Percentiles rank a stretch among this genome's conserved stretches.
Conservation (phyloP, 2,797 vertebrate genomes). For the Babyrousa celebensis region DNA sequence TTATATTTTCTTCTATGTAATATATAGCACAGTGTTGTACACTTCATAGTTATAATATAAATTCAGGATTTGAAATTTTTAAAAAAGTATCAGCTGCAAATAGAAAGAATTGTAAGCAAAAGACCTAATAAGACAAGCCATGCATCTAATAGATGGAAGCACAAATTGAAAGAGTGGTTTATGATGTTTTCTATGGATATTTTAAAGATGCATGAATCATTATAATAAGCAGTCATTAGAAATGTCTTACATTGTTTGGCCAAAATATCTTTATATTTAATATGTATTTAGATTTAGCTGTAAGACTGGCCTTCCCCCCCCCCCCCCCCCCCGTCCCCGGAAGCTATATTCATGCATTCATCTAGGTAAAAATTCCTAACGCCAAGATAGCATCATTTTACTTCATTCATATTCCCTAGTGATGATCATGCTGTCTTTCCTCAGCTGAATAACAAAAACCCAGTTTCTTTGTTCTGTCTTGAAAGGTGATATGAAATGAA, state of each 20-base stretch:
- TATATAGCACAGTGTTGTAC: background rate
- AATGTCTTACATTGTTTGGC: background rate
- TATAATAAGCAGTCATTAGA: slow-evolving; percentile 5
- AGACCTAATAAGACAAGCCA: slow-evolving; percentile 4
- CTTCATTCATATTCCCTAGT: slow-evolving; percentile 74
- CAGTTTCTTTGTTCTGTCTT: slow-evolving; percentile 82
- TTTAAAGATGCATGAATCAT: slow-evolving; percentile 27
- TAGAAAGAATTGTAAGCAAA: slow-evolving; percentile 24
- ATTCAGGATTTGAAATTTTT: slow-evolving; percentile 52
- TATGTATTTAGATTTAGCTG: slow-evolving; percentile 40
- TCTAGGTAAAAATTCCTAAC: slow-evolving; percentile 75
- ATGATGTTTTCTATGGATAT: background rate
- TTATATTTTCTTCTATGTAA: slow-evolving; percentile 15
- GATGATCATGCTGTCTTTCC: slow-evolving; percentile 72
- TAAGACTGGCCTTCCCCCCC: slow-evolving; percentile 66
- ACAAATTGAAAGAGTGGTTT: background rate
- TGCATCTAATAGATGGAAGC: background rate
- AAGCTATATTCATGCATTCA: slow-evolving; percentile 63
- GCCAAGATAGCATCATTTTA: slow-evolving; percentile 69
- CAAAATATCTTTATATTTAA: slow-evolving; percentile 54
- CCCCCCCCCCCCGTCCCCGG: slow-evolving; percentile 58
- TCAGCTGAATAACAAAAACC: slow-evolving; percentile 81
- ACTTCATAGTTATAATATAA: background rate
- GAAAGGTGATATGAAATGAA: slow-evolving; percentile 84
- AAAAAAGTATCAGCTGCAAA: slow-evolving; percentile 21